phyloP scores from a whole-genome alignment of 2,113 vertebrate species.

The Syngnathus floridae region DNA sequence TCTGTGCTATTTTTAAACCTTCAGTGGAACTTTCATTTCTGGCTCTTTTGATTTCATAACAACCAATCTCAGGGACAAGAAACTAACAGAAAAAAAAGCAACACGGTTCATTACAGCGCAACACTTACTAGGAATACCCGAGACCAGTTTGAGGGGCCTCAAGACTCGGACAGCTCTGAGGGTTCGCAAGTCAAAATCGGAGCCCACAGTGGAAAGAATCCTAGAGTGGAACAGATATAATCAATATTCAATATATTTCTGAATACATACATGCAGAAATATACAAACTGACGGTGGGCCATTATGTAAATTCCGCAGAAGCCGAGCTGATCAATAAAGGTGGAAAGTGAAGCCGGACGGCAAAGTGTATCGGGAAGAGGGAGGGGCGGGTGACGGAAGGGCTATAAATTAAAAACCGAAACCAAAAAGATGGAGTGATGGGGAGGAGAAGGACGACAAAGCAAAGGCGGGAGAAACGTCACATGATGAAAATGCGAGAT shows the following conservation, averaged over 20 bases:
- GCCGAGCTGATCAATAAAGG: conserved; percentile 49
- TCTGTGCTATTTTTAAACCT: conserved; percentile 22
- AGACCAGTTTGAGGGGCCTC: conserved; percentile 92
- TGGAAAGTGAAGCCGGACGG: conserved; percentile 46
- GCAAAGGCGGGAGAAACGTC: conserved; percentile 9
- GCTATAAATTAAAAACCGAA: conserved; percentile 12
- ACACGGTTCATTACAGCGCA: not conserved
- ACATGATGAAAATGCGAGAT: conserved; percentile 27
- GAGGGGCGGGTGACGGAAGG: conserved; percentile 16
- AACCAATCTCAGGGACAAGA: not conserved
- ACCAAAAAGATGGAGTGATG: conserved; percentile 10
- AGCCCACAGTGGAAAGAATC: conserved; percentile 77
- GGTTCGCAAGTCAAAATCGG: conserved; percentile 93
- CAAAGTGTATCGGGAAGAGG: conserved; percentile 44
- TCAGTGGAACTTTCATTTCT: not conserved
- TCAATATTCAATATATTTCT: conserved; percentile 42
- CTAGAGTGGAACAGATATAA: conserved; percentile 53
- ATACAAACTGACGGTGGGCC: conserved; percentile 24
- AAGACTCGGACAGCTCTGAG: conserved; percentile 93
- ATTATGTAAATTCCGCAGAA: conserved; percentile 54
- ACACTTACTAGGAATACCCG: conserved; percentile 95
- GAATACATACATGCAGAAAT: conserved; percentile 8
- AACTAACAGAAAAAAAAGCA: not conserved
- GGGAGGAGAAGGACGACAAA: conserved; percentile 5
- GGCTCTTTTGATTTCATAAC: not conserved